Base-by-base conservation (phyloP, 2,888 invertebrate species). In the Campoplex nolae region DNA sequence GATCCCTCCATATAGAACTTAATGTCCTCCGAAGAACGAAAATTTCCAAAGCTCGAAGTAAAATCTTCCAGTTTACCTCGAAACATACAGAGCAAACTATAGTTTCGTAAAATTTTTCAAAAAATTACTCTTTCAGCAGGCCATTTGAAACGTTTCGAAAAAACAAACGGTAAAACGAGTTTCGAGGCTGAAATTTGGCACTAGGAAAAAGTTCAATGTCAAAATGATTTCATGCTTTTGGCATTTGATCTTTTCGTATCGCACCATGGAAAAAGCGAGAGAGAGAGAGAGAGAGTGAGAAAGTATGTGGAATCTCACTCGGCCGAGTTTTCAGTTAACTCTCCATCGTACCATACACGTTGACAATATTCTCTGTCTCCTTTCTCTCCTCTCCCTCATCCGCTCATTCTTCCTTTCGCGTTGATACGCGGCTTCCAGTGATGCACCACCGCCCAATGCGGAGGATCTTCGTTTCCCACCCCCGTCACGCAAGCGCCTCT, bases 401-500 rank as follows among this genome's bases (percentile, higher is more conserved):
- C 54, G n/a, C 70, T 32, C 65, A 45, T 48, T 51, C 54, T 70
- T 54, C 51, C 70, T 58, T 71, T 32, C 54, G 70, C 74, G 65
- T 70, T 87, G 76, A 84, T 87, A 83, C 82, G 86, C 73, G 76
- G 65, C 75, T 84, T 79, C 73, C 84, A 79, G 86, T 86, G 86
- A 88, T 89, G 89, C 89, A 90, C 89, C 89, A 90, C 89, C 90
- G 89, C 89, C 90, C 90, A 89, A 88, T 90, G 90, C 90, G 89
- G 90, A 85, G 86, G 88, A 89, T 89, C 88, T 88, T 84, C 82
- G 71, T 83, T 81, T 86, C 88, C 83, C 88, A 82, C 85, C 83
- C 79, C 80, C 75, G 75, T 67, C 84, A 62, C 77, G 77, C 80
- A 58, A 70, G 42, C 82, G 74, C 62, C n/a, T 74, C 38, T 54